Conservation (phyloP, 2,113 vertebrate species). For the Alethe diademata region DNA sequence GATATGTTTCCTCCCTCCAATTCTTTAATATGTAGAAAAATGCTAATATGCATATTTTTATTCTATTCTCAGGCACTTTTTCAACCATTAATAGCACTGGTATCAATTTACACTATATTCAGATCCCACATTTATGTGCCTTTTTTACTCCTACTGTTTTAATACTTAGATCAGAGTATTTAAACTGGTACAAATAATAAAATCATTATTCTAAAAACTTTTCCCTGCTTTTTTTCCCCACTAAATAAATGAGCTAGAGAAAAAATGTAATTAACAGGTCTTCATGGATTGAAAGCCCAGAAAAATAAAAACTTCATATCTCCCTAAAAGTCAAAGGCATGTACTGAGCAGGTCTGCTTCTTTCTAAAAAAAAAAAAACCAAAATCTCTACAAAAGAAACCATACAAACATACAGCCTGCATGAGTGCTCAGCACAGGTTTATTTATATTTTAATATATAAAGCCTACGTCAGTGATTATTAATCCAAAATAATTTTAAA, state of each 20-base stretch:
- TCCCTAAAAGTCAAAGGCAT: neutral
- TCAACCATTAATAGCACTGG: neutral
- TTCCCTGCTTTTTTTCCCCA: neutral
- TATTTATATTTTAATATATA: neutral
- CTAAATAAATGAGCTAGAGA: neutral
- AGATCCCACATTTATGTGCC: neutral
- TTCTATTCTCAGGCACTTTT: neutral
- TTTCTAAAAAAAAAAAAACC: neutral
- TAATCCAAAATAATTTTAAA: neutral
- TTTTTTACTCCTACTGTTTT: neutral
- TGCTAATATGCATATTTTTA: neutral
- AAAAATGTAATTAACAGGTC: neutral
- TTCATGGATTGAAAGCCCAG: neutral
- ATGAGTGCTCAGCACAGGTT: neutral
- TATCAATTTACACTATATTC: neutral
- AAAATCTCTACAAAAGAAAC: neutral
- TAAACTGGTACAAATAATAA: neutral
- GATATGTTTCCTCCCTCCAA: neutral
- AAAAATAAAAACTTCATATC: constrained; percentile 22
- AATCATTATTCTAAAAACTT: neutral
- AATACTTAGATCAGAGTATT: neutral
- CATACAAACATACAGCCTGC: neutral
- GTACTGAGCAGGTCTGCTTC: neutral
- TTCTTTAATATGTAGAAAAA: neutral
- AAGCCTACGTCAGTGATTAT: neutral